A percentile compares a stretch with the other conserved stretches of the same genome.
Conservation (phyloP, 2,113 vertebrate genomes). For the Spizaetus ornatus region DNA sequence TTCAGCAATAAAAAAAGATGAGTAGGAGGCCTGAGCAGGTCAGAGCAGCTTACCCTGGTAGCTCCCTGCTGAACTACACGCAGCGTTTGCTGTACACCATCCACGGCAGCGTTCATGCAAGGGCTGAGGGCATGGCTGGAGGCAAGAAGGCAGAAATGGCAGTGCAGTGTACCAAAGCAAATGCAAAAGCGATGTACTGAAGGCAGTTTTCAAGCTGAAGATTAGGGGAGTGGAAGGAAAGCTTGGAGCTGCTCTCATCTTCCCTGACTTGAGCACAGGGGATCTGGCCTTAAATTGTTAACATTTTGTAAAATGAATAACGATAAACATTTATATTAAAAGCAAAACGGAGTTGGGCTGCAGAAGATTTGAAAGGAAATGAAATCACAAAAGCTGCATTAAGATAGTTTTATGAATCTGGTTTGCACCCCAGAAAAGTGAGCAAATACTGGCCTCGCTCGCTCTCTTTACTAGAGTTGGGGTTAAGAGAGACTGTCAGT, state of each 20-base stretch:
- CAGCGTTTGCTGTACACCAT: neutral
- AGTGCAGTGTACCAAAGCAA: constrained; percentile 11
- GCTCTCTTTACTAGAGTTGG: neutral
- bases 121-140: constrained; percentile 30
- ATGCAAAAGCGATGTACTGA: neutral
- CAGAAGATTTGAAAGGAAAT: constrained; percentile 19
- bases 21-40: neutral
- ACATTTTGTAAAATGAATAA: constrained; percentile 16
- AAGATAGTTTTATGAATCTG: neutral
- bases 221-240: neutral
- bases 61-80: neutral
- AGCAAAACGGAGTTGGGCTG: neutral
- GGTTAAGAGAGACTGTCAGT: neutral
- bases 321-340: constrained; percentile 30
- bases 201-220: neutral
- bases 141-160: neutral
- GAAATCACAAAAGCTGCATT: constrained; percentile 28
- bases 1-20: neutral
- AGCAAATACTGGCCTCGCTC: neutral
- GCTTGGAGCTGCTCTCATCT: neutral
- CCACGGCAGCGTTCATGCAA: fast-evolving
- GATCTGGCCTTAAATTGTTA: neutral
- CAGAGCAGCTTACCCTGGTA: neutral
- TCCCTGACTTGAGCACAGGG: neutral
- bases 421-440: constrained; percentile 20